These are phyloP conservation scores for Parthenolecanium corni DNA, from an alignment of 2,888 invertebrate genomes.

Conservation along the genomic window DNA sequence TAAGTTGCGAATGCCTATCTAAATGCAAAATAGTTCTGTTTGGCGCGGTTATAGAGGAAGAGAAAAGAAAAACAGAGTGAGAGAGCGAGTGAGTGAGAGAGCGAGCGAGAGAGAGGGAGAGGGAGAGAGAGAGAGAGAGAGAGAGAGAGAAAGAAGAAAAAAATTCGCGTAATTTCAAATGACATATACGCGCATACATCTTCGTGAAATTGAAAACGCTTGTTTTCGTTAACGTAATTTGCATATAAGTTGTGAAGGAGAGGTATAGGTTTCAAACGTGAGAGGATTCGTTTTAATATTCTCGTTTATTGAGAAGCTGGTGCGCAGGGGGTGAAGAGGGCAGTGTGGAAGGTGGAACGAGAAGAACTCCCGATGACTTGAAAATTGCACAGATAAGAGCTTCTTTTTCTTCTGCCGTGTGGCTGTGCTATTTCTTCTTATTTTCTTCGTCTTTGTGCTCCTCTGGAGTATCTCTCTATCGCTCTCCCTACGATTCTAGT, in stretches of 20 bases:
- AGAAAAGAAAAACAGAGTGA: no score
- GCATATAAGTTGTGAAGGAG: slow-evolving; percentile 10
- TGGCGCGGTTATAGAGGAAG: no score
- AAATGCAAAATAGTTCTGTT: no score
- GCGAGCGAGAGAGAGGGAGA: no score
- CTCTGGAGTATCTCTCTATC: no score
- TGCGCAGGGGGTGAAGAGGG: background rate
- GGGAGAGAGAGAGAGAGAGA: no score
- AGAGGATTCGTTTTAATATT: slow-evolving; percentile 16
- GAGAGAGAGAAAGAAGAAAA: background rate
- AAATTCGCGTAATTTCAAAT: background rate
- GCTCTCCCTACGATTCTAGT: no score
- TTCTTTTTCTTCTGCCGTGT: background rate
- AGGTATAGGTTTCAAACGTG: background rate
- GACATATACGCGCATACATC: background rate
- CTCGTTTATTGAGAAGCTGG: slow-evolving; percentile 21
- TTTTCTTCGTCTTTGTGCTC: no score
- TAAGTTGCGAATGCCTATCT: no score
- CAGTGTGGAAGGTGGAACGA: background rate
- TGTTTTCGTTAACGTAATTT: slow-evolving; percentile 19
- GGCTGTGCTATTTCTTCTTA: background rate
- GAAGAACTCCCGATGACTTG: slow-evolving; percentile 7
- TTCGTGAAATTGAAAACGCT: slow-evolving; percentile 25
- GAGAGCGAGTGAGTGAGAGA: no score
- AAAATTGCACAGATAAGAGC: slow-evolving; percentile 20